Evolutionary conservation across 2,797 vertebrate species (phyloP).

Genomic region (Thunnus albacares): DNA sequence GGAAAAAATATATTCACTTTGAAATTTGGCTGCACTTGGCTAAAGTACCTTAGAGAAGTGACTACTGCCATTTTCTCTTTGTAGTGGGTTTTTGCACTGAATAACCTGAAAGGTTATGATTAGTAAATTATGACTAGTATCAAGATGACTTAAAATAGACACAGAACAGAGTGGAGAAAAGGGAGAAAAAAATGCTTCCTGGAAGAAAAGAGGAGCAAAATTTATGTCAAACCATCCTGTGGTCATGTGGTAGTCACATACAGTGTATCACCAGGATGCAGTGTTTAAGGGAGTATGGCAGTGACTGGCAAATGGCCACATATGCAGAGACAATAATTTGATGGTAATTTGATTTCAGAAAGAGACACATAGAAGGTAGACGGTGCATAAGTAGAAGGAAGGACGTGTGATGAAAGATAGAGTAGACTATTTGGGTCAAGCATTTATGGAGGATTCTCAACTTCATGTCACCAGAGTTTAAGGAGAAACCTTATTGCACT

Average conservation of each 20-base stretch:
- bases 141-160: slow-evolving; percentile 17
- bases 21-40: slow-evolving; percentile 2
- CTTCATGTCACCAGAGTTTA: slow-evolving; percentile 53
- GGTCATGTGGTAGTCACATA: background rate
- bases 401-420: slow-evolving; percentile 35
- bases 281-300: slow-evolving; percentile 5
- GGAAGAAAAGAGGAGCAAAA: slow-evolving; percentile 1
- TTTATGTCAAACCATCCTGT: background rate
- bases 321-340: background rate
- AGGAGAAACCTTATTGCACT: slow-evolving; percentile 52
- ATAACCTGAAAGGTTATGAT: slow-evolving; percentile 6
- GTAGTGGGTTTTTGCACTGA: background rate
- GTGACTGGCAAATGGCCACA: slow-evolving; percentile 8
- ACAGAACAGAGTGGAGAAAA: slow-evolving; percentile 2
- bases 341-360: slow-evolving; percentile 38
- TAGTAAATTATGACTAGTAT: background rate
- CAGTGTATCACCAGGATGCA: slow-evolving; percentile 6
- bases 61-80: slow-evolving; percentile 7
- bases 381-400: slow-evolving; percentile 23
- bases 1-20: background rate
- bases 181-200: background rate
- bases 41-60: background rate
- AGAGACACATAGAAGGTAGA: slow-evolving; percentile 29
- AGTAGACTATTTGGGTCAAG: slow-evolving; percentile 59
- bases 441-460: slow-evolving; percentile 50